phyloP scores from a whole-genome alignment of 2,888 invertebrate species.

The Tanaodytes sp. region DNA sequence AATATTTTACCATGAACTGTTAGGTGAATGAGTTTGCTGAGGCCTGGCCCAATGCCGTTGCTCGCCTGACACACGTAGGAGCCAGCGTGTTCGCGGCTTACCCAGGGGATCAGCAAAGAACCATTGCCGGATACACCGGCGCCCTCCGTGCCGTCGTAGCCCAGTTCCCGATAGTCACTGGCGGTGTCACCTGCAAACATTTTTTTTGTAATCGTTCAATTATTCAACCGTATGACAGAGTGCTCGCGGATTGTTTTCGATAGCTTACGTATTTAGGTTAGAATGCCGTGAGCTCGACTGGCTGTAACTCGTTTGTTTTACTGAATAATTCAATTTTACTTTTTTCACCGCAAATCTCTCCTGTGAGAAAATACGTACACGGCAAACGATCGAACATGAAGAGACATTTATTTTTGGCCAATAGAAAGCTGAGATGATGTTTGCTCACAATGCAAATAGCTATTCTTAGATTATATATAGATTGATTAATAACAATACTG shows the following conservation, averaged over 20 bases:
- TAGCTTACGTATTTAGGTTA: no score
- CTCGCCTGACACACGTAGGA: conserved; percentile 77
- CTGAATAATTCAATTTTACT: no score
- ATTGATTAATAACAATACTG: no score
- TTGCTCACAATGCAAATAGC: no score
- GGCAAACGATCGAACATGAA: no score
- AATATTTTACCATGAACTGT: conserved; percentile 77
- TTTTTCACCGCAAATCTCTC: no score
- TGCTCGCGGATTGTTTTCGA: background rate
- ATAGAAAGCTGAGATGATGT: no score
- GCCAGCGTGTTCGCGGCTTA: conserved; percentile 75
- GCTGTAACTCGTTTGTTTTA: no score
- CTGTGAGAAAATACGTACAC: no score
- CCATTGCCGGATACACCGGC: conserved; percentile 74
- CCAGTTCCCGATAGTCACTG: conserved; percentile 76
- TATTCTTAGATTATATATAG: no score
- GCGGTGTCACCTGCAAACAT: conserved; percentile 70
- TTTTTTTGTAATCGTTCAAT: conserved; percentile 10
- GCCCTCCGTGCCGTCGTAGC: conserved; percentile 71
- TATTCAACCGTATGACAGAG: background rate
- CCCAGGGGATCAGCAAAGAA: conserved; percentile 75
- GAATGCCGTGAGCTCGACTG: no score
- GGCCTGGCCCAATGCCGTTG: conserved; percentile 78
- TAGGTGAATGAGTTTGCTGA: conserved; percentile 78
- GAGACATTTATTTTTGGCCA: no score